Evolutionary conservation across 1,140 invertebrate genomes (phyloP), one percentile per base, ranked within the genome.

Genomic region (Caenorhabditis latens): DNA sequence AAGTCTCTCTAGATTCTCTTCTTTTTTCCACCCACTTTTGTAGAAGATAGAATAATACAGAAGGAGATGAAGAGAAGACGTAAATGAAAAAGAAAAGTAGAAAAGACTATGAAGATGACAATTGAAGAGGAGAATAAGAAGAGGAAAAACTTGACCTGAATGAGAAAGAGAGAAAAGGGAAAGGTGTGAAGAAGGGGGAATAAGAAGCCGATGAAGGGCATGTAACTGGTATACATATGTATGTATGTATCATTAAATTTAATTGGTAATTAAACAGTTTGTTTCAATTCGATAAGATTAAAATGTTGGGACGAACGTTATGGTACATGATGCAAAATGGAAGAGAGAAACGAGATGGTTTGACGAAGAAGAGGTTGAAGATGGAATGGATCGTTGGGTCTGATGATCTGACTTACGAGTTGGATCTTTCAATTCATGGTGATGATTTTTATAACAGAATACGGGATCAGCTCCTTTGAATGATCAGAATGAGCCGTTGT

Each of bases 81-180:
- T 65, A 13, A 53, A 65, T 65, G 63, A 65, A 65, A 65, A 40
- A 40, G 63, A 65, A 71, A 71, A 71, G 46, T 42, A n/a, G 50
- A 53, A 53, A 67, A 67, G 42, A 71, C 67, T 71, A 48, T 71
- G 42, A 71, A 71, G 67, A 71, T 71, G 67, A 71, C 67, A 71
- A 71, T 71, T 71, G 42, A n/a, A 21, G 19, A 71, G 14, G 42
- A 48, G 67, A 48, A 46, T 42, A n/a, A 71, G 24, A 46, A 19
- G 40, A 71, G 19, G 24, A 71, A 71, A 71, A 46, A 71, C 67
- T 71, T 71, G 67, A 71, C 67, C 67, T 71, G 67, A 46, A 71
- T 71, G 67, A 71, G 43, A 46, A 21, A 71, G 43, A 46, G n/a
- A 71, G 63, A 32, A 65, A 71, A 71, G 67, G 13, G 67, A 71